Evolutionary conservation across 2,888 invertebrate species (phyloP).

Genomic region (Epinotia brunnichana): DNA sequence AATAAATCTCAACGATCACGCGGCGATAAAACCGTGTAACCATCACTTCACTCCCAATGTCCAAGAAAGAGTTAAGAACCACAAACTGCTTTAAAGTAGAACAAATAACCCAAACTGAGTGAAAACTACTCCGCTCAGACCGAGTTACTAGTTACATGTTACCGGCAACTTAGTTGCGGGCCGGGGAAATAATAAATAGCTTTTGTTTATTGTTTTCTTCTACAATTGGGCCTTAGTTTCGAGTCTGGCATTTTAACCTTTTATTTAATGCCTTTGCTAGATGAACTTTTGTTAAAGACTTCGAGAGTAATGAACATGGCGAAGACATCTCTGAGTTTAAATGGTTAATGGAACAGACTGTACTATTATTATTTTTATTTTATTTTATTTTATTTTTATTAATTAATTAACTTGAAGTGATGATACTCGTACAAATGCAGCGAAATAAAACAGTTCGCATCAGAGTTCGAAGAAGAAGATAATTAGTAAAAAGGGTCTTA

Average conservation of each 20-base stretch:
- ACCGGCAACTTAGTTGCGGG: slow-evolving; percentile 15
- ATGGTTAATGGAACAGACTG: background rate
- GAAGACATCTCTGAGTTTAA: background rate
- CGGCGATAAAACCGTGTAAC: too few species aligned
- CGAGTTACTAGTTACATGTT: slow-evolving; percentile 22
- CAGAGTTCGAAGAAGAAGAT: background rate
- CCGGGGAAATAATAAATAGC: slow-evolving; percentile 13
- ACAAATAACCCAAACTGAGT: slow-evolving; percentile 40
- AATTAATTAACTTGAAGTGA: background rate
- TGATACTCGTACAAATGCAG: background rate
- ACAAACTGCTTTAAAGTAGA: slow-evolving; percentile 32
- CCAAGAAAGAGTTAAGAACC: slow-evolving; percentile 29
- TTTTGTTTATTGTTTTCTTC: slow-evolving; percentile 11
- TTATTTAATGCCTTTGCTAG: background rate
- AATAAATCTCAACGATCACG: background rate
- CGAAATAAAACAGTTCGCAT: background rate
- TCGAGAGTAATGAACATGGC: background rate
- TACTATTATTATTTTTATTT: too few species aligned
- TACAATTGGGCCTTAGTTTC: background rate
- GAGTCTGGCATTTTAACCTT: background rate
- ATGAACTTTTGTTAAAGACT: background rate
- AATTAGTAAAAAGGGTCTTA: too few species aligned
- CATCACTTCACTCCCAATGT: slow-evolving; percentile 6
- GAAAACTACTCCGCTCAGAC: slow-evolving; percentile 13
- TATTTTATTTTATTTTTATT: too few species aligned